Conservation (phyloP, 2,888 invertebrate genomes). For the Aphrophora alni region DNA sequence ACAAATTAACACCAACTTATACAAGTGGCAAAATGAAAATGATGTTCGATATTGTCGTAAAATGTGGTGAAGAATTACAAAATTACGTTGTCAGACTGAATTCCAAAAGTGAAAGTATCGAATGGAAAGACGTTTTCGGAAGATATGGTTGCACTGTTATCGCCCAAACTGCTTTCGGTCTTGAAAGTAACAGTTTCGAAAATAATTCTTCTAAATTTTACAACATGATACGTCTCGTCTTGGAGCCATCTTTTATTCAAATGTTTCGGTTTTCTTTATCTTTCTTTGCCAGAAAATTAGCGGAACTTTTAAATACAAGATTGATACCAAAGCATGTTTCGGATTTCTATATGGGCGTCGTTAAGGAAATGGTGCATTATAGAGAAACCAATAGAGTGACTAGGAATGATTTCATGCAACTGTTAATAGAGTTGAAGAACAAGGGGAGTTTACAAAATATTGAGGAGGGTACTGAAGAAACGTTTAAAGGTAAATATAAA, state of each 20-base stretch:
- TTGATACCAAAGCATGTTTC: conserved; percentile 22
- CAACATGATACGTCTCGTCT: conserved; percentile 38
- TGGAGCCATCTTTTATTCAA: conserved; percentile 16
- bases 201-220: conserved; percentile 64
- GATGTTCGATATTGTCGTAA: conserved; percentile 57
- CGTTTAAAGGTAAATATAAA: too few species aligned
- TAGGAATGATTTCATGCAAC: conserved; percentile 57
- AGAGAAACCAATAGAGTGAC: conserved; percentile 42
- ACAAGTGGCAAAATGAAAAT: conserved; percentile 61
- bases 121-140: conserved; percentile 50
- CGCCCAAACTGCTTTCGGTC: conserved; percentile 53
- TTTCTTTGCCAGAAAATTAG: not conserved
- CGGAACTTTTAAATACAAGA: not conserved
- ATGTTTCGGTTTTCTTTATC: not conserved
- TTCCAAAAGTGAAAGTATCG: conserved; percentile 43
- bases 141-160: conserved; percentile 52
- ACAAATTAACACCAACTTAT: conserved; percentile 60
- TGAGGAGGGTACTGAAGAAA: too few species aligned
- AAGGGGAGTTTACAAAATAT: conserved; percentile 23
- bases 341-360: conserved; percentile 59
- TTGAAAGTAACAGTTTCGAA: conserved; percentile 66
- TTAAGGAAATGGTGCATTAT: conserved; percentile 40
- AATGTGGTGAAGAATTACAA: conserved; percentile 53
- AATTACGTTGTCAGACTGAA: conserved; percentile 44
- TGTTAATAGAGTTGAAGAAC: conserved; percentile 62